phyloP scores from a whole-genome alignment of 2,797 vertebrate genomes.

The Onychomys leucogaster region DNA sequence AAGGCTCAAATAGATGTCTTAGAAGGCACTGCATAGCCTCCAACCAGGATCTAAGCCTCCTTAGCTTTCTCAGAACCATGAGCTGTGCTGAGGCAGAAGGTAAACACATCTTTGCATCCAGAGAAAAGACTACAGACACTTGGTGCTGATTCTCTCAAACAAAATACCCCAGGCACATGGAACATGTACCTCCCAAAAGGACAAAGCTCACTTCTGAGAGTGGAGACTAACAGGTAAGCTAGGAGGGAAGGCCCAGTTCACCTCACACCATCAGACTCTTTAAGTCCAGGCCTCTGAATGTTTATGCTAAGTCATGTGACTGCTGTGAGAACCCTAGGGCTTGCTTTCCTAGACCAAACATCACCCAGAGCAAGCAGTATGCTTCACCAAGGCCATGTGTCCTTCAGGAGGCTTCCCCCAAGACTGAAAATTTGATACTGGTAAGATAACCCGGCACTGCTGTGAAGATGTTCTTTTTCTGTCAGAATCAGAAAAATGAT shows the following conservation, averaged over 20 bases:
- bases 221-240: not conserved
- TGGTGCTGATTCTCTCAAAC: not conserved
- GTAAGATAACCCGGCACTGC: too few relatives aligned
- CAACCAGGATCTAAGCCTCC: not conserved
- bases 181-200: not conserved
- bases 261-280: not conserved
- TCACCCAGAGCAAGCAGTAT: too few relatives aligned
- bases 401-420: too few relatives aligned
- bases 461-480: too few relatives aligned
- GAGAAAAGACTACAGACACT: not conserved
- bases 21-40: not conserved
- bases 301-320: not conserved
- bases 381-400: too few relatives aligned
- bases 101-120: too few relatives aligned
- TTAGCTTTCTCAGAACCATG: not conserved
- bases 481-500: too few relatives aligned
- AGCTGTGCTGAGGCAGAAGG: not conserved
- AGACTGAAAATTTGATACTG: too few relatives aligned
- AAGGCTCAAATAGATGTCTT: not conserved
- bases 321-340: too few relatives aligned
- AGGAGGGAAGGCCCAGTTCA: not conserved
- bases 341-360: not conserved
- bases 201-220: not conserved
- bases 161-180: not conserved
- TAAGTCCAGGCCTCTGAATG: not conserved